Evolutionary conservation across 35 echinoderm and acorn worm species (phyloP).

Genomic region (Apostichopus californicus): DNA sequence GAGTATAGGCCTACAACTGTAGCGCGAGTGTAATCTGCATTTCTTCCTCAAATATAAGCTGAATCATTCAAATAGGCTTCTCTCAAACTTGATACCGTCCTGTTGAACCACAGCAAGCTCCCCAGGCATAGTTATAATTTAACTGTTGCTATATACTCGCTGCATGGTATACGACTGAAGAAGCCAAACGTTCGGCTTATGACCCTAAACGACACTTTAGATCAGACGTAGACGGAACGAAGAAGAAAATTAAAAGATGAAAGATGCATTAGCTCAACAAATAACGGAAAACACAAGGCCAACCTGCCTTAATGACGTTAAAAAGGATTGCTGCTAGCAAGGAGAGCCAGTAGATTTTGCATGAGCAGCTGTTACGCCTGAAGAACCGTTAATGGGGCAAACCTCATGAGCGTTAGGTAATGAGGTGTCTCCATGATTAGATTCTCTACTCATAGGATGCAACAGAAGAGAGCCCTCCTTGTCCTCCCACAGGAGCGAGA

Average conservation of each 20-base stretch:
- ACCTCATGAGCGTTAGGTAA: slow-evolving; percentile 14
- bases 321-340: not conserved
- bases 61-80: too few species aligned
- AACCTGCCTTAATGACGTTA: slow-evolving; percentile 4
- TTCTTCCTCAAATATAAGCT: too few species aligned
- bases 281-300: slow-evolving; percentile 33
- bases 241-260: not conserved
- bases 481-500: not conserved
- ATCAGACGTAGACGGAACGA: not conserved
- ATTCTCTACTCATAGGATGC: not conserved
- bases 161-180: too few species aligned
- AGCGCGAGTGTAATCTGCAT: too few species aligned
- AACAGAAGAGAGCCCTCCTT: slow-evolving; percentile 33
- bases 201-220: not conserved
- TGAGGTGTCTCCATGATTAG: slow-evolving; percentile 12
- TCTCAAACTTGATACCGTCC: too few species aligned
- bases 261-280: slow-evolving; percentile 26
- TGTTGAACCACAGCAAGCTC: too few species aligned
- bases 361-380: slow-evolving; percentile 27
- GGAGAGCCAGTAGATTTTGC: not conserved
- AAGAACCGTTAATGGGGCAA: slow-evolving; percentile 23
- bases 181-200: not conserved
- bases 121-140: too few species aligned
- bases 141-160: too few species aligned
- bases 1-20: too few species aligned